These are phyloP conservation scores for Stichopus chloronotus DNA, from an alignment of 35 echinoderm and acorn worm genomes.

Conservation along the genomic window DNA sequence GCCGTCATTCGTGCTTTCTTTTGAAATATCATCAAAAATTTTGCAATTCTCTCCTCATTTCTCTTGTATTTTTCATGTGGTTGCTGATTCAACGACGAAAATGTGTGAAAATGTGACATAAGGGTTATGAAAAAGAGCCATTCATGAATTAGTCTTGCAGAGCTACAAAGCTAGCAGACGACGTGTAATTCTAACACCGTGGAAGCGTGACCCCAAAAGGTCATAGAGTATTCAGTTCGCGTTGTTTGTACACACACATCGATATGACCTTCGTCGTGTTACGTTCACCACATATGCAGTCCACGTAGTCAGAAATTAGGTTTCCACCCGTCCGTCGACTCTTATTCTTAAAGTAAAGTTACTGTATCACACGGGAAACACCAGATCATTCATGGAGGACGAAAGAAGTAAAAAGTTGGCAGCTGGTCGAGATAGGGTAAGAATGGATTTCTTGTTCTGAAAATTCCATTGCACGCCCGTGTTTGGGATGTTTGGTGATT, in stretches of 20 bases:
- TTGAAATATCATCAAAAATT: too few species aligned
- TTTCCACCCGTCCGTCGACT: background rate
- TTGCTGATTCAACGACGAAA: too few species aligned
- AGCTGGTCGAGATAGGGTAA: slow-evolving; percentile 83
- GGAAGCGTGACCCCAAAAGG: background rate
- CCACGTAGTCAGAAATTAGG: background rate
- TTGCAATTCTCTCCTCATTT: too few species aligned
- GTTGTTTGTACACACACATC: background rate
- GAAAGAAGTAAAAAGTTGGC: slow-evolving; percentile 79
- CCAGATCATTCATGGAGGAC: slow-evolving; percentile 37
- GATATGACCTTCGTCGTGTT: background rate
- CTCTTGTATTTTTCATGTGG: too few species aligned
- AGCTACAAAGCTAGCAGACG: background rate
- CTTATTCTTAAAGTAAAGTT: slow-evolving; percentile 9
- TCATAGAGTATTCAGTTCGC: background rate
- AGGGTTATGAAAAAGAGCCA: too few species aligned
- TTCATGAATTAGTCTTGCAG: too few species aligned
- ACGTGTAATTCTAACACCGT: background rate
- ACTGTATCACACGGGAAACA: too few species aligned
- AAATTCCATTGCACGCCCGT: background rate
- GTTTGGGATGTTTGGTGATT: background rate
- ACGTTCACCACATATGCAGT: background rate
- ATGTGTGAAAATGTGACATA: too few species aligned
- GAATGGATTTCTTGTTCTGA: background rate
- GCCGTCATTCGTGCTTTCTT: too few species aligned